Evolutionary conservation across 92 coral and sea anemone genomes (phyloP), one percentile per base, ranked within the genome.

Genomic region (Paragorgia papillata): DNA sequence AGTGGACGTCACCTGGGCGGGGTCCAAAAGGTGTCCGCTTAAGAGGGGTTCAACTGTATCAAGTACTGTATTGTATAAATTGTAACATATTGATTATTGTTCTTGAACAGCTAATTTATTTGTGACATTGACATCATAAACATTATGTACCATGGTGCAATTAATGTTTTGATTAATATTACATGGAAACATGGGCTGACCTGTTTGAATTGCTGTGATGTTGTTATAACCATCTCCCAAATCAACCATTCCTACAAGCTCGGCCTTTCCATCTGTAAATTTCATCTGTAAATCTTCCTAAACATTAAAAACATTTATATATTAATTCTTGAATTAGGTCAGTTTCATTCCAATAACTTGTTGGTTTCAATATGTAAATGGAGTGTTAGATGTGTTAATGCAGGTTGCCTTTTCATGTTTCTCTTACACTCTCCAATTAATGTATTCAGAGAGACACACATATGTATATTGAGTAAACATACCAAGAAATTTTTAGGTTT

Each of bases 241-340:
- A 6, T 37, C 64, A 24, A 79, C 88, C 20, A 84, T 55, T 24
- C 88, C 88, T 21, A 84, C 59, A 21, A 84, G 55, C 53, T 68
- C n/a, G n/a, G n/a, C 50, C 55, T 22, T 43, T 70, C 49, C 69
- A 14, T 83, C 83, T n/a, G n/a, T n/a, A n/a, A n/a, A n/a, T n/a
- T n/a, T n/a, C n/a, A n/a, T 76, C 73, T 84, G 71, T 28, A 84
- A 46, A 30, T 84, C 88, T n/a, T 68, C 88, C 88, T 84, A 63
- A 76, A 59, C 25, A 75, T 30, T 56, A 57, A 59, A 37, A 43
- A 75, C 41, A 17, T 18, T 63, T 29, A 62, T 55, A 75, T 35
- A 37, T 9, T 32, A 63, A 33, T 46, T 33, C 19, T 21, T 40
- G 29, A 26, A 41, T 6, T 67, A 41, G 17, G n/a, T n/a, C n/a